Evolutionary conservation across 2,888 invertebrate genomes (phyloP), one percentile per base, ranked within the genome.

Genomic region (Erannis defoliaria): DNA sequence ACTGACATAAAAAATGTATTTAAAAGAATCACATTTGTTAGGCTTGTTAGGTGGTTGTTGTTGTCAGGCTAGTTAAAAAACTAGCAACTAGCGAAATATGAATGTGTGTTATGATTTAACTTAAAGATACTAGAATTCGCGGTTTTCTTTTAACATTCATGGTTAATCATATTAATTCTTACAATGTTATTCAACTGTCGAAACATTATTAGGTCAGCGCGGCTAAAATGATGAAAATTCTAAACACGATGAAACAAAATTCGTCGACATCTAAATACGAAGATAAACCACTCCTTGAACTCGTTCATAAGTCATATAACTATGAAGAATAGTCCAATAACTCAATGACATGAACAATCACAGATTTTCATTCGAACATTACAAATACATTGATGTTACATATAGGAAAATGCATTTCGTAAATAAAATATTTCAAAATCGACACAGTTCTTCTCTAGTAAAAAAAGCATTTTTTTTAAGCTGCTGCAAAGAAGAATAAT

Each of bases 351-450:
- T 78, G 81, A 82, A 81, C 84, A 88, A 91, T 90, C 90, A 91
- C 90, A 91, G 91, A 86, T 86, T 82, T 84, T 89, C 78, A 78
- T 82, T 82, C 80, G 83, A 85, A 89, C 77, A 77, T 78, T 80
- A 65, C 53, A 54, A 26, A 63, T 48, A 43, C 33, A 64, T 55
- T 49, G 54, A 69, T 40, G 55, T 55, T 26, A 48, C 5, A 65
- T 35, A 43, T 42, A 64, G 55, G 57, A 60, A 77, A 77, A 78
- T 78, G 77, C 80, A 79, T 55, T 54, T 55, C 18, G 55, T 49
- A 18, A 58, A 56, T 48, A 49, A 57, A 55, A 50, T 29, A 33
- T 43, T 23, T 31, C 80, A 77, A 71, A 70, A 68, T 72, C 55
- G 55, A 51, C 51, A 61, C 55, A 61, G 31, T 38, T 55, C 49